Evolutionary conservation across 2,113 vertebrate genomes (phyloP).

Genomic region (Syngnathus floridae): DNA sequence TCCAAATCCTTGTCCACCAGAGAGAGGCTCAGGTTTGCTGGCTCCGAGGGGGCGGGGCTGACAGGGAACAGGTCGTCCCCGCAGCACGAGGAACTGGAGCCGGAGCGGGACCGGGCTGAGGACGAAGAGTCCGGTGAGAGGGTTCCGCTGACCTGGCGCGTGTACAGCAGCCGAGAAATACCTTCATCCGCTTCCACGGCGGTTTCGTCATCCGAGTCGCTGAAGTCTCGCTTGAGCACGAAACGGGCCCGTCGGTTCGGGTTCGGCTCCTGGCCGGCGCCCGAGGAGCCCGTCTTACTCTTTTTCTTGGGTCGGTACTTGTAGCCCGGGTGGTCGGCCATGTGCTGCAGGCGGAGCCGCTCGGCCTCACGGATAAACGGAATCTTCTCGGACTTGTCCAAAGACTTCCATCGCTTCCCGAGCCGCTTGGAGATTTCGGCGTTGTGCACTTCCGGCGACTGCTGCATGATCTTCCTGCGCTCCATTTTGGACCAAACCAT

Average conservation of each 20-base stretch:
- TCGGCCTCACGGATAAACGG: conserved; percentile 96
- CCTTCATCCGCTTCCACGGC: conserved; percentile 76
- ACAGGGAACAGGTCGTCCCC: conserved; percentile 80
- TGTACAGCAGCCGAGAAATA: conserved; percentile 78
- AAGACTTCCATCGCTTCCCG: conserved; percentile 91
- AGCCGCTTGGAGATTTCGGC: conserved; percentile 95
- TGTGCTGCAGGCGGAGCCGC: conserved; percentile 92
- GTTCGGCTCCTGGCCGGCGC: conserved; percentile 42
- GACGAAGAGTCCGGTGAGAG: conserved; percentile 76
- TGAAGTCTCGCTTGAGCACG: conserved; percentile 77
- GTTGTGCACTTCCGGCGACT: conserved; percentile 93
- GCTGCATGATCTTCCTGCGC: conserved; percentile 92
- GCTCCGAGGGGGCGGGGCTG: conserved; percentile 57
- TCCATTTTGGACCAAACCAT: conserved; percentile 98
- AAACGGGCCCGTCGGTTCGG: conserved; percentile 70
- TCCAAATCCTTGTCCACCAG: conserved; percentile 91
- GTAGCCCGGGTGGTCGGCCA: conserved; percentile 98
- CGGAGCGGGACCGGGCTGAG: conserved; percentile 77
- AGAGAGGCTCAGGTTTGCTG: conserved; percentile 81
- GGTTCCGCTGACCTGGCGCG: conserved; percentile 75
- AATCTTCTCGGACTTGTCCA: conserved; percentile 88
- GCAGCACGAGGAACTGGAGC: conserved; percentile 70
- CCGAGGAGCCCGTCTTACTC: conserved; percentile 78
- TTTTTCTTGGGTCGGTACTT: conserved; percentile 97
- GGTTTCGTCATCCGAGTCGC: conserved; percentile 74